Evolutionary conservation across 2,113 vertebrate genomes (phyloP).

Genomic region (Orycteropus afer): DNA sequence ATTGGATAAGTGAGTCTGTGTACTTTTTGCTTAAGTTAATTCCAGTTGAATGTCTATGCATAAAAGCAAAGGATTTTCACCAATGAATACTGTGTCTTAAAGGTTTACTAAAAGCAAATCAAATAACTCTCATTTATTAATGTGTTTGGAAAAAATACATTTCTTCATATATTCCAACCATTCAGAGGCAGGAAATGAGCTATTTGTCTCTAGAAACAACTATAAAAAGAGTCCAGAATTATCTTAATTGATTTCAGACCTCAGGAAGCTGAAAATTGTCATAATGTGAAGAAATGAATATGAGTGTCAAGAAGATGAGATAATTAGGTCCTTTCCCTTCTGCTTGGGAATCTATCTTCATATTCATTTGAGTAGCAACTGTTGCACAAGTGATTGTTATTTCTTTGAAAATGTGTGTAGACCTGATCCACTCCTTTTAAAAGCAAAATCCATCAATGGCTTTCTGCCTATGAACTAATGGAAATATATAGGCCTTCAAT

Average conservation of each 20-base stretch:
- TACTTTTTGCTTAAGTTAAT: slow-evolving; percentile 15
- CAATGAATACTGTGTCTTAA: slow-evolving; percentile 4
- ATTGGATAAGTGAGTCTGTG: background rate
- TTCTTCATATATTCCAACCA: slow-evolving; percentile 45
- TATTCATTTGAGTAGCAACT: slow-evolving; percentile 53
- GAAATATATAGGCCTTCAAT: slow-evolving; percentile 35
- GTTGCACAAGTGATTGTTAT: background rate
- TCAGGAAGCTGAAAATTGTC: slow-evolving; percentile 9
- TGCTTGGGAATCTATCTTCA: slow-evolving; percentile 25
- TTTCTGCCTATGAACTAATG: slow-evolving; percentile 5
- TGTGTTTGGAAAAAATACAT: background rate
- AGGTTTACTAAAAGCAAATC: slow-evolving; percentile 56
- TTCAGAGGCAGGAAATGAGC: slow-evolving; percentile 45
- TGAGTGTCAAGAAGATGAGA: slow-evolving; percentile 11
- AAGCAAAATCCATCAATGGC: slow-evolving; percentile 37
- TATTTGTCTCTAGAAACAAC: slow-evolving; percentile 32
- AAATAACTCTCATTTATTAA: slow-evolving; percentile 47
- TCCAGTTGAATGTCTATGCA: background rate
- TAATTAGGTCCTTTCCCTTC: slow-evolving; percentile 58
- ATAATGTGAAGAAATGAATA: slow-evolving; percentile 44
- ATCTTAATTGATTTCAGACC: slow-evolving; percentile 66
- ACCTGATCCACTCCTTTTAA: slow-evolving; percentile 31
- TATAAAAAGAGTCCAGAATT: slow-evolving; percentile 60
- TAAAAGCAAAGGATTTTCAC: slow-evolving; percentile 17
- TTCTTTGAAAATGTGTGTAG: slow-evolving; percentile 53